Evolutionary conservation across 2,888 invertebrate genomes (phyloP), one percentile per base, ranked within the genome.

Genomic region (Proisotoma minuta): DNA sequence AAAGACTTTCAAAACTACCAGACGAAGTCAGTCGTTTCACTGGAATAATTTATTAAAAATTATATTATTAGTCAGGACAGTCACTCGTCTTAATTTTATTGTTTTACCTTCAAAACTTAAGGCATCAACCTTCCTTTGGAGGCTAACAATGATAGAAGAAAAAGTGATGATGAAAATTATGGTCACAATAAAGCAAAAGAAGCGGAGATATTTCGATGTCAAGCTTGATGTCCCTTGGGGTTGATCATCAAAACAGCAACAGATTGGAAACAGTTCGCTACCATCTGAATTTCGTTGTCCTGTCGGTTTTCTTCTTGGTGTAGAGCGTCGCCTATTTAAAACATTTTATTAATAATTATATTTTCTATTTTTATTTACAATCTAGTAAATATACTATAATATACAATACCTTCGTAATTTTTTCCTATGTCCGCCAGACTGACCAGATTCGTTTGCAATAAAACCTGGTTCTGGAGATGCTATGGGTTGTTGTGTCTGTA

Each of bases 201-300:
- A 54, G 28, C 64, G 64, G 24, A 64, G 53, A 29, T 64, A 64
- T 27, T 54, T 60, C 23, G 48, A 47, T 27, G 54, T 50, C 3
- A 61, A 12, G 10, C 60, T 60, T 27, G 22, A 26, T 4, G 24
- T 43, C 8, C 18, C 3, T n/a, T 56, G 56, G 4, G 59, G 60
- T 50, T 63, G 60, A 12, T 64, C 64, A 49, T 58, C 57, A 12
- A 64, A 57, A 50, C 64, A 64, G 23, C 64, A 64, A 26, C 64
- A 64, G 43, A 61, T 48, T 18, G 64, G 60, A 0, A 64, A 40
- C 18, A 61, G 28, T 40, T 64, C 64, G 40, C 58, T 50, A 2
- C 15, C n/a, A 15, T 56, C 56, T 2, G 10, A 24, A 12, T 15
- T 2, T 3, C 26, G 23, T 29, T 53, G 64, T 39, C 58, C 28